Evolutionary conservation across 2,113 vertebrate genomes (phyloP).

Genomic region (Oriolus oriolus): DNA sequence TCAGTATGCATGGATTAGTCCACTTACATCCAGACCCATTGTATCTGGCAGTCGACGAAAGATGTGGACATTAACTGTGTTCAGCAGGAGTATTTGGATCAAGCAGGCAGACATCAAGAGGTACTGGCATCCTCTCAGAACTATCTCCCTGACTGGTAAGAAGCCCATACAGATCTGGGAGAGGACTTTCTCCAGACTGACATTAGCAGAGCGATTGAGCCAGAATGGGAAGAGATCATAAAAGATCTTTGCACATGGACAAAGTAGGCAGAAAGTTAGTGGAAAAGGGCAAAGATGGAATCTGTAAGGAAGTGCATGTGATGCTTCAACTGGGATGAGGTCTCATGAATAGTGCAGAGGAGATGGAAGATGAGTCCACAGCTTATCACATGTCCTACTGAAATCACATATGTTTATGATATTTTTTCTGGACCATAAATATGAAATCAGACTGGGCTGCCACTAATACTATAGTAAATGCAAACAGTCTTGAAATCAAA

Average conservation of each 20-base stretch:
- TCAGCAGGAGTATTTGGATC: background rate
- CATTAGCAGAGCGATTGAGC: background rate
- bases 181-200: background rate
- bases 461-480: background rate
- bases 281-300: background rate
- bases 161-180: background rate
- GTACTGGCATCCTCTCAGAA: background rate
- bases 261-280: background rate
- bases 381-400: background rate
- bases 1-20: background rate
- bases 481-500: background rate
- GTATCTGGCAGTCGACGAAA: background rate
- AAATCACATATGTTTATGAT: background rate
- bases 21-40: background rate
- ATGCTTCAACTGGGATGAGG: background rate
- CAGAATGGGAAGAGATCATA: background rate
- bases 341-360: background rate
- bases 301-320: background rate
- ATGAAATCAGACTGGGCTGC: background rate
- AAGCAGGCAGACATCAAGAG: background rate
- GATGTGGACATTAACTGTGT: background rate
- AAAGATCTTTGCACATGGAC: background rate
- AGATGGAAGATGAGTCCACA: background rate
- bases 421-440: background rate
- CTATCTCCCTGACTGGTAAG: background rate